Percentiles rank a stretch among this genome's conserved stretches.
Conservation (phyloP, 2,113 vertebrate species). For the Falcunculus frontatus region DNA sequence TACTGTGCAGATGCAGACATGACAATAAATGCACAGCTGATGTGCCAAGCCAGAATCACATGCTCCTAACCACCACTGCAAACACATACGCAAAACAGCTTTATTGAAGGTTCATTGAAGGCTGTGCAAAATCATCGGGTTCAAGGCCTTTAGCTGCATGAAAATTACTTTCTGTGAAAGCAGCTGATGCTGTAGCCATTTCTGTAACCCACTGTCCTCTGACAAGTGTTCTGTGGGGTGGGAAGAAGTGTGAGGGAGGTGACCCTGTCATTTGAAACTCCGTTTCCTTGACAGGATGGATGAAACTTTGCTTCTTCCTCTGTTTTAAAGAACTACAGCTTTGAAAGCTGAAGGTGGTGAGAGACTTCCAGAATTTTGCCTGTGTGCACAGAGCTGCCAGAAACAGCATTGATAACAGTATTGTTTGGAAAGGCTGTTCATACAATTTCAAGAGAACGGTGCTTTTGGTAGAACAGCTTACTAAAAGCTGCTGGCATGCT, state of each 20-base stretch:
- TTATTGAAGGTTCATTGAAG: not conserved
- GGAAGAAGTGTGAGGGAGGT: not conserved
- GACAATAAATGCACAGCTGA: not conserved
- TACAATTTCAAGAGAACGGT: not conserved
- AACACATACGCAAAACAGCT: not conserved
- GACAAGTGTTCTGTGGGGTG: not conserved
- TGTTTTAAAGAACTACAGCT: not conserved
- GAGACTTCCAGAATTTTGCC: not conserved
- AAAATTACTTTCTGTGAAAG: not conserved
- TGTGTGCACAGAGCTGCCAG: not conserved
- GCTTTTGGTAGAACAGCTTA: not conserved
- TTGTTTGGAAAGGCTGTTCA: not conserved
- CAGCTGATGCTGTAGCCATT: not conserved
- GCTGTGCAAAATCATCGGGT: not conserved
- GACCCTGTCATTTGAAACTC: not conserved
- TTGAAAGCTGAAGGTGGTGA: not conserved
- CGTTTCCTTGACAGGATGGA: not conserved
- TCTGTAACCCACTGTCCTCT: not conserved
- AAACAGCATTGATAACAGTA: not conserved
- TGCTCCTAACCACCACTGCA: not conserved
- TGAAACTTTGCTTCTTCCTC: not conserved
- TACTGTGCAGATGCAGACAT: not conserved
- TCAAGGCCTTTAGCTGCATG: not conserved
- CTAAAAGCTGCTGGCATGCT: not conserved
- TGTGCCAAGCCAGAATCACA: not conserved